phyloP scores from a whole-genome alignment of 2,888 invertebrate species.

The Heliconius aoede region DNA sequence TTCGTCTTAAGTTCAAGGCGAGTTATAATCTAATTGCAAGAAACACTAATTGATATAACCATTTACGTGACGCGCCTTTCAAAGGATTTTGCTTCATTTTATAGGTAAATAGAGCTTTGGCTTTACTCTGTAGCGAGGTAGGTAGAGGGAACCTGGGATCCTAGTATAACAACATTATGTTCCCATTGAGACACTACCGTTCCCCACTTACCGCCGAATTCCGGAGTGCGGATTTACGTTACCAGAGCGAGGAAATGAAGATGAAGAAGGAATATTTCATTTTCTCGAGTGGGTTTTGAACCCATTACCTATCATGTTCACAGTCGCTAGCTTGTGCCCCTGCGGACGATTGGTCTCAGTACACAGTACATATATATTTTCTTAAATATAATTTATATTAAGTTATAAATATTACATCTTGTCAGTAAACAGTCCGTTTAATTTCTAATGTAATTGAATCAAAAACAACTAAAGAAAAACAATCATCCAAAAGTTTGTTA shows the following conservation, averaged over 20 bases:
- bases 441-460: too few species aligned
- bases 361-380: too few species aligned
- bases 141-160: not conserved
- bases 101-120: not conserved
- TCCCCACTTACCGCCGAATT: not conserved
- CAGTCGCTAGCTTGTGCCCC: not conserved
- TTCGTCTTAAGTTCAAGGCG: constrained; percentile 37
- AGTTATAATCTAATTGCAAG: constrained; percentile 12
- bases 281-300: not conserved
- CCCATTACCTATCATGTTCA: not conserved
- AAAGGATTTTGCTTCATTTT: not conserved
- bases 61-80: constrained; percentile 11
- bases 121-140: not conserved
- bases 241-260: not conserved
- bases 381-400: too few species aligned
- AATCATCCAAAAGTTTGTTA: too few species aligned
- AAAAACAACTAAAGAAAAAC: too few species aligned
- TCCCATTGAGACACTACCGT: too few species aligned
- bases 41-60: constrained; percentile 26
- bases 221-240: not conserved
- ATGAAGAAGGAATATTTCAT: not conserved
- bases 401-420: too few species aligned
- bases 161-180: not conserved
- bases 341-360: not conserved
- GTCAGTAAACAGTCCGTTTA: too few species aligned